phyloP scores from a whole-genome alignment of 2,797 vertebrate species.

The Parambassis ranga region DNA sequence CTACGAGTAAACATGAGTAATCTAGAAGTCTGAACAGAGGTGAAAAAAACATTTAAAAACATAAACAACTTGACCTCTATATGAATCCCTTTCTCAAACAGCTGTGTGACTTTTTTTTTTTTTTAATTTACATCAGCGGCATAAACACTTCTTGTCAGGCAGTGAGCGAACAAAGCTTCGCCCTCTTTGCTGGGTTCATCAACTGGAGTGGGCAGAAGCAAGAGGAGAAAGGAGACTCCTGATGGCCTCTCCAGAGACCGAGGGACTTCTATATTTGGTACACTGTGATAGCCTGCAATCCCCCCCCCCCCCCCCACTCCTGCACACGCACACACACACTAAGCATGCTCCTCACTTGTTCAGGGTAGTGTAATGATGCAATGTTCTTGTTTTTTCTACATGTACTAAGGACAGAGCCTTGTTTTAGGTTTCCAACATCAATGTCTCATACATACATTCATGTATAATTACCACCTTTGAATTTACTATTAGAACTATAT shows the following conservation, averaged over 20 bases:
- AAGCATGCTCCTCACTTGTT: constrained; percentile 1
- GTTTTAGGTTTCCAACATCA: too few species aligned
- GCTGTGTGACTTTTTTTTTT: too few species aligned
- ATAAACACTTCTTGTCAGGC: constrained; percentile 4
- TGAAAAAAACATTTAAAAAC: too few species aligned
- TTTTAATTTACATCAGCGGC: constrained; percentile 11
- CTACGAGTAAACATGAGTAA: too few species aligned
- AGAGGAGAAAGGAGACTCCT: constrained; percentile 42
- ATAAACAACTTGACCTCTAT: too few species aligned
- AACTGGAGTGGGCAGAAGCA: constrained; percentile 49
- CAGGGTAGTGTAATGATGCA: constrained; percentile 6
- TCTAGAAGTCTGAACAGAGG: too few species aligned
- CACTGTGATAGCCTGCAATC: constrained; percentile 17
- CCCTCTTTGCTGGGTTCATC: constrained; percentile 39
- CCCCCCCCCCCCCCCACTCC: background rate
- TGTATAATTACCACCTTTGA: too few species aligned
- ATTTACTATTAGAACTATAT: background rate
- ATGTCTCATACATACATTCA: too few species aligned
- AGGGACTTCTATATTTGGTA: constrained; percentile 60
- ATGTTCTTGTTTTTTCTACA: background rate
- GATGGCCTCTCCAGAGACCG: constrained; percentile 58
- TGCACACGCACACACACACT: constrained; percentile 4
- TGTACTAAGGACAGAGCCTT: background rate
- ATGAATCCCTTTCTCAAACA: too few species aligned
- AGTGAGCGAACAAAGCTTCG: constrained; percentile 5